phyloP scores from a whole-genome alignment of 2,888 invertebrate species.

The Tetranychus piercei region DNA sequence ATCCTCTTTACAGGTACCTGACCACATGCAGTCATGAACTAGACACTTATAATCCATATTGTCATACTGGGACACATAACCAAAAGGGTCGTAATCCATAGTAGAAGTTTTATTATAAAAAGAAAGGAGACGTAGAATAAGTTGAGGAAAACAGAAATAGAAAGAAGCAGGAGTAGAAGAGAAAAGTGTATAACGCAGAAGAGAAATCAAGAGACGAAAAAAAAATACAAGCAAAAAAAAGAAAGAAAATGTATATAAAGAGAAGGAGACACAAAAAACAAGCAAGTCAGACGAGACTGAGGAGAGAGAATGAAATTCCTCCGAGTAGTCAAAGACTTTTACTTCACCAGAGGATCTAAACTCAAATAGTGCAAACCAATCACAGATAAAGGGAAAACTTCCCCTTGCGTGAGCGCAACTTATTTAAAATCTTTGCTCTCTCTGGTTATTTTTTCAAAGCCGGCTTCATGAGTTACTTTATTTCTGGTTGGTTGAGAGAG shows the following conservation, averaged over 20 bases:
- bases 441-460: no score
- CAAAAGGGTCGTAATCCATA: background rate
- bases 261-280: background rate
- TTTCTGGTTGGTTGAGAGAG: no score
- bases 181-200: no score
- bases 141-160: background rate
- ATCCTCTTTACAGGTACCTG: constrained; percentile 12
- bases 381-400: no score
- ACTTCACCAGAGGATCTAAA: constrained; percentile 10
- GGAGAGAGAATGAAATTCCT: background rate
- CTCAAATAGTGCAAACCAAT: background rate
- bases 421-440: no score
- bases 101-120: no score
- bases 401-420: no score
- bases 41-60: background rate
- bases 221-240: background rate
- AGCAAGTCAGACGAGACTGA: background rate
- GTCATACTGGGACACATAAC: background rate
- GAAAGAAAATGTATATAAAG: background rate
- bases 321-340: background rate
- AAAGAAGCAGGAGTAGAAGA: no score
- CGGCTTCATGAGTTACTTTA: no score
- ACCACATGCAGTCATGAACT: constrained; percentile 22
- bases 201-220: background rate
- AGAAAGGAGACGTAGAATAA: background rate